These are phyloP conservation scores for Zootoca vivipara DNA, from an alignment of 2,113 vertebrate species.

Conservation along the genomic window DNA sequence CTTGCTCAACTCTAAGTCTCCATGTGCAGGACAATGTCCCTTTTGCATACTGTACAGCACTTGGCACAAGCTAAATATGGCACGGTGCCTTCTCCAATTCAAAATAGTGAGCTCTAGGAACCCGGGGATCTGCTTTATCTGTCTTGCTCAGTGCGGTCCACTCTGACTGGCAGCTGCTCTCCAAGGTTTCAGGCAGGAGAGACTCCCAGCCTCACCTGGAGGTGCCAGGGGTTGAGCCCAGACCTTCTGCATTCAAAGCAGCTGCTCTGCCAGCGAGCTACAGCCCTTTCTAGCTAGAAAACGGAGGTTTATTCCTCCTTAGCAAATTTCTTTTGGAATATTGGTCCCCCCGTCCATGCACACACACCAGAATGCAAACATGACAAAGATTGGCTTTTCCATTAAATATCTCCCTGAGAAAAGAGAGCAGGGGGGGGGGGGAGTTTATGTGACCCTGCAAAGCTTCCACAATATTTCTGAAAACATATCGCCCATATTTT, in stretches of 20 bases:
- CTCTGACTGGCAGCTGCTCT: too few relatives aligned
- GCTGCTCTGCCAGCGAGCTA: neutral
- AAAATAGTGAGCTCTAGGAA: neutral
- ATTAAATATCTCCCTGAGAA: neutral
- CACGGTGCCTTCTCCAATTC: neutral
- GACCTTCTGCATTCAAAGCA: too few relatives aligned
- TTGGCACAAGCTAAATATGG: too few relatives aligned
- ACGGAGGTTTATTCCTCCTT: neutral
- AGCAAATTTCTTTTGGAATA: neutral
- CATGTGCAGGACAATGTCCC: neutral
- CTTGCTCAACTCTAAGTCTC: neutral
- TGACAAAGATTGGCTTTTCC: neutral
- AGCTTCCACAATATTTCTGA: neutral
- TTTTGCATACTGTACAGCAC: neutral
- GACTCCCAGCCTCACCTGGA: too few relatives aligned
- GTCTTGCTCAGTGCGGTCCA: too few relatives aligned
- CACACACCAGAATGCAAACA: neutral
- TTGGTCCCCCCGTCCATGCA: neutral
- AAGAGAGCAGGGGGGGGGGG: fast-evolving
- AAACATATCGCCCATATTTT: too few relatives aligned
- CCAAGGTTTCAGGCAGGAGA: too few relatives aligned
- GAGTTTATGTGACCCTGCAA: fast-evolving
- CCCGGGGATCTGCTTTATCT: too few relatives aligned
- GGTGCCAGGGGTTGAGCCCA: too few relatives aligned
- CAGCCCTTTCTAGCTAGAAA: neutral